Base-by-base conservation (phyloP, 2,797 vertebrate genomes). In the Hydrocynus forskahlii region DNA sequence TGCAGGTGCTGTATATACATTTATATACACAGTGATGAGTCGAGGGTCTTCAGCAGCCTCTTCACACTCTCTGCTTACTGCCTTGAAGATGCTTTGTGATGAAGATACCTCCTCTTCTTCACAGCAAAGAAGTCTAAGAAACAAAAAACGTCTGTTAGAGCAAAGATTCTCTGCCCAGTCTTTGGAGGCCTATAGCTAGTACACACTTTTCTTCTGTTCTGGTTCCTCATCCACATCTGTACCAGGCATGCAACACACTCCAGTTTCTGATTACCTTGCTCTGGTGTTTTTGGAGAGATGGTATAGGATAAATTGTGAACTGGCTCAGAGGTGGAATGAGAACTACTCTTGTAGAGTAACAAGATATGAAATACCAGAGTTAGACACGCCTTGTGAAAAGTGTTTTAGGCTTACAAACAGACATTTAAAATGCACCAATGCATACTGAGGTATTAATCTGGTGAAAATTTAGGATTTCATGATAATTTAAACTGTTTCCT, bases 41-140 rank as follows among this genome's bases (percentile, higher is more conserved):
- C 13, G 43, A 48, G 40, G 16, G 25, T 73, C 59, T 71, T 81
- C 48, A 52, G 67, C n/a, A 48, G 48, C 16, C 1, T 48, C 16
- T 86, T 66, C 35, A 19, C 17, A 19, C 55, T 71, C 76, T 57
- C 38, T n/a, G 6, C 57, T 86, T 92, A 94, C 86, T 91, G 92
- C 62, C 89, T 83, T 3, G 87, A 84, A 5, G 90, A 80, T 0
- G 48, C 80, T 86, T 95, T 95, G 68, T 86, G 82, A 86, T 91
- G 79, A 77, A 92, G 87, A 10, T 87, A 88, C 78, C 57, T 91
- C 84, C 67, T 92, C 88, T 91, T 95, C 85, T 94, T 93, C 85
- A 94, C 91, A 57, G 87, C 89, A 88, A 93, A 95, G 88, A 94
- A 95, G 83, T 95, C 94, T 95, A 83, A 64, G 62, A 62, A 23